These are phyloP conservation scores for Pyrgilauda ruficollis DNA, from an alignment of 2,113 vertebrate species.

Conservation along the genomic window DNA sequence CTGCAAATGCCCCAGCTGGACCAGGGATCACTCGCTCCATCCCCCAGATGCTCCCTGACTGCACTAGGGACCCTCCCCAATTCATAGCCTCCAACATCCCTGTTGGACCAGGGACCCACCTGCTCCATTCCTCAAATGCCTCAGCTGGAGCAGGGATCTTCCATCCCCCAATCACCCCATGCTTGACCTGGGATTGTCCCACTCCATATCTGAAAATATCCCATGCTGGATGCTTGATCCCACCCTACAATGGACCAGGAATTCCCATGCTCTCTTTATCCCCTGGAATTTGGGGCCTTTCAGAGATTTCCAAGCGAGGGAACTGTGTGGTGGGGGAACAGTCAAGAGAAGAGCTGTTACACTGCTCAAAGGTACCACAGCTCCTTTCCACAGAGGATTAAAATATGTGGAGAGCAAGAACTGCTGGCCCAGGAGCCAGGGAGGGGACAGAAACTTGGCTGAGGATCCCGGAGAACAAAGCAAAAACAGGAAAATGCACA, in stretches of 20 bases:
- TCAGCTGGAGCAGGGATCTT: neutral
- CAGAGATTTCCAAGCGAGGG: neutral
- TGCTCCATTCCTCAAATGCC: neutral
- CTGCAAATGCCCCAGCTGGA: neutral
- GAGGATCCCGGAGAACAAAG: neutral
- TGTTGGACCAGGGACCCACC: neutral
- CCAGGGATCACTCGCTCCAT: neutral
- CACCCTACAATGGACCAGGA: no score
- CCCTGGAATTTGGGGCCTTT: neutral
- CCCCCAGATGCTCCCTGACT: neutral
- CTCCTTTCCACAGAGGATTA: neutral
- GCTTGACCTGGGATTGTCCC: neutral
- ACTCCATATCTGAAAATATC: neutral
- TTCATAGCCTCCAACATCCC: neutral
- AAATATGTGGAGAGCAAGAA: neutral
- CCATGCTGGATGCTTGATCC: neutral
- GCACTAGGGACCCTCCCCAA: neutral
- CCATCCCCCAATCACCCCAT: fast-evolving
- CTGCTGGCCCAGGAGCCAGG: neutral
- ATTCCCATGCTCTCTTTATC: neutral
- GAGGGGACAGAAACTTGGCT: conserved; percentile 33
- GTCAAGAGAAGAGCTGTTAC: neutral
- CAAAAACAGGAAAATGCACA: conserved; percentile 35
- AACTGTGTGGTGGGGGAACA: fast-evolving
- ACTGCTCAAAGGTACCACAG: neutral